Evolutionary conservation across 2,797 vertebrate species (phyloP).

Genomic region (Dipus sagitta): DNA sequence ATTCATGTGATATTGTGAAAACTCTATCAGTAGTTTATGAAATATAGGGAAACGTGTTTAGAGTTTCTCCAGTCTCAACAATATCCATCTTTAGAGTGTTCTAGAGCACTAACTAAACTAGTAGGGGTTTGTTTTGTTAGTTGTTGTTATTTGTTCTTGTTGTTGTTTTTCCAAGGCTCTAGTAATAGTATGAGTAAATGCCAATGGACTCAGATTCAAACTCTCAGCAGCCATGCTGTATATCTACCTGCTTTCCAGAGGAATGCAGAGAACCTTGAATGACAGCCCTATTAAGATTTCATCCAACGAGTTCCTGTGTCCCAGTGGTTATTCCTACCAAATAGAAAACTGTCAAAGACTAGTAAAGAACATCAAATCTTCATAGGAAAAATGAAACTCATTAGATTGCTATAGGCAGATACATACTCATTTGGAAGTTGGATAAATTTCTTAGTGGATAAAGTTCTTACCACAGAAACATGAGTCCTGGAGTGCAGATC

Average conservation of each 20-base stretch:
- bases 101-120: not conserved
- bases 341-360: not conserved
- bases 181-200: not conserved
- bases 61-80: slow-evolving; percentile 14
- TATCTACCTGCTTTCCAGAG: not conserved
- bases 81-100: not conserved
- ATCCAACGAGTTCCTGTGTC: not conserved
- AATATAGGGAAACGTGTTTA: not conserved
- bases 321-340: not conserved
- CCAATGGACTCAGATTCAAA: not conserved
- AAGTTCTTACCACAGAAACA: too few relatives aligned
- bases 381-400: not conserved
- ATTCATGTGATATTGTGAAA: not conserved
- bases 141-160: not conserved
- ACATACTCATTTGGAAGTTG: too few relatives aligned
- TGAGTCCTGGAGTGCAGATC: too few relatives aligned
- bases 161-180: not conserved
- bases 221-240: not conserved
- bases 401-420: not conserved
- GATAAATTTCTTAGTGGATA: too few relatives aligned
- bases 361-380: not conserved
- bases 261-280: not conserved
- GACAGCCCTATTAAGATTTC: not conserved
- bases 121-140: not conserved
- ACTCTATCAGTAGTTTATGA: slow-evolving; percentile 16